phyloP scores from a whole-genome alignment of 2,113 vertebrate genomes.

The Crotophaga sulcirostris region DNA sequence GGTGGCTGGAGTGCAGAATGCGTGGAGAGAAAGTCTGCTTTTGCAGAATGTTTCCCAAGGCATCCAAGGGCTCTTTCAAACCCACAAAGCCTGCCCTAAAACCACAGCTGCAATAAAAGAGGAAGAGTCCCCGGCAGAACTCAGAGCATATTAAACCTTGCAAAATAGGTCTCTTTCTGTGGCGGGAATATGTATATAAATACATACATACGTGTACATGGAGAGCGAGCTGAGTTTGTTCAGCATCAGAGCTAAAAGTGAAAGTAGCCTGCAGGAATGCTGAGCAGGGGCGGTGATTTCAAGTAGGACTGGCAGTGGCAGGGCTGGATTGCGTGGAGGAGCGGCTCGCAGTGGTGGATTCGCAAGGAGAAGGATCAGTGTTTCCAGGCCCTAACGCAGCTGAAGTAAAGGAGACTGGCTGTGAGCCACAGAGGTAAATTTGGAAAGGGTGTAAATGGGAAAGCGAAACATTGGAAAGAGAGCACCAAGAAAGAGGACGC shows the following conservation, averaged over 20 bases:
- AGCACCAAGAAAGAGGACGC: background rate
- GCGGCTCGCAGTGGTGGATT: background rate
- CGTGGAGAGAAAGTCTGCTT: constrained; percentile 7
- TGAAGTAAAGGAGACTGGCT: background rate
- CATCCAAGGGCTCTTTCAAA: constrained; percentile 63
- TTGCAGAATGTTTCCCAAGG: constrained; percentile 62
- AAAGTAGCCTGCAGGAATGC: background rate
- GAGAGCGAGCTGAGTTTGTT: background rate
- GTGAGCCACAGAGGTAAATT: background rate
- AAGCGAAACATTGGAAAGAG: background rate
- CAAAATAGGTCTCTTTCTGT: constrained; percentile 20
- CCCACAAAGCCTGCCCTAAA: constrained; percentile 64
- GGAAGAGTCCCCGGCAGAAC: constrained; percentile 58
- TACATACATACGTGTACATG: background rate
- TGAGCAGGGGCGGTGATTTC: background rate
- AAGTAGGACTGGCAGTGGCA: background rate
- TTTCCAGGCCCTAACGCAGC: background rate
- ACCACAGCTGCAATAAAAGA: constrained; percentile 66
- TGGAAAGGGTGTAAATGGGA: background rate
- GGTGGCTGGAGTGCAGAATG: constrained; percentile 26
- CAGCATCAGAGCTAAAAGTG: background rate
- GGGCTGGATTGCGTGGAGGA: background rate
- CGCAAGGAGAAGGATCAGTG: background rate
- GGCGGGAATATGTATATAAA: background rate
- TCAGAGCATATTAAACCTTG: constrained; percentile 27